These are phyloP conservation scores for Ameiurus melas DNA, from an alignment of 2,113 vertebrate genomes.

Conservation along the genomic window DNA sequence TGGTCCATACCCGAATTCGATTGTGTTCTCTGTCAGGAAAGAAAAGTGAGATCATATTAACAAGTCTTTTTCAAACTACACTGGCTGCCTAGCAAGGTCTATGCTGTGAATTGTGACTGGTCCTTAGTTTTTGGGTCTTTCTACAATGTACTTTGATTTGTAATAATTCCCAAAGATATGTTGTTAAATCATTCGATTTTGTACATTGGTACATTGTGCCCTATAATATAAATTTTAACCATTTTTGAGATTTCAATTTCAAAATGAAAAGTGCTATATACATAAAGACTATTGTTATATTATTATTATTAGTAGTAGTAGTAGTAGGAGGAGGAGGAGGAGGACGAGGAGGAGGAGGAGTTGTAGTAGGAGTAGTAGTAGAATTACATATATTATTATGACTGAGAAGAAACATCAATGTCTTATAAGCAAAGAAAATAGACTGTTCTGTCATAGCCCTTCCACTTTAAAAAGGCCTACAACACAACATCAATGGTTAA, in stretches of 20 bases:
- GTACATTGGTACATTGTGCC: neutral
- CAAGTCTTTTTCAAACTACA: neutral
- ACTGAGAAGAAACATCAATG: too few relatives aligned
- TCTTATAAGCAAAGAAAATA: too few relatives aligned
- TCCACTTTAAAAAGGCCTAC: neutral
- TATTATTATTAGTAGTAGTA: neutral
- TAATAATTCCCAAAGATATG: neutral
- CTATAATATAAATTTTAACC: neutral
- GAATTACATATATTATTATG: too few relatives aligned
- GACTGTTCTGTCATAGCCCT: too few relatives aligned
- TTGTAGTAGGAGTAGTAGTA: too few relatives aligned
- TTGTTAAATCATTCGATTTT: neutral
- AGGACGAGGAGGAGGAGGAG: too few relatives aligned
- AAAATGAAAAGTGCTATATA: neutral
- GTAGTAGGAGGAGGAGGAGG: too few relatives aligned
- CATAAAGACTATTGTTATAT: neutral
- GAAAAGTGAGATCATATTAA: neutral
- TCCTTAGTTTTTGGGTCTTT: neutral
- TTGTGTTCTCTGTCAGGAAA: neutral
- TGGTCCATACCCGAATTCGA: neutral
- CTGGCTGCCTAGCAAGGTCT: neutral
- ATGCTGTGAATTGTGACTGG: neutral
- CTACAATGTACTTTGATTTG: neutral
- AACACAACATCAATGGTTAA: too few relatives aligned
- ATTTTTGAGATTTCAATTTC: neutral